Conservation (phyloP, 2,113 vertebrate genomes). For the Zapornia atra region DNA sequence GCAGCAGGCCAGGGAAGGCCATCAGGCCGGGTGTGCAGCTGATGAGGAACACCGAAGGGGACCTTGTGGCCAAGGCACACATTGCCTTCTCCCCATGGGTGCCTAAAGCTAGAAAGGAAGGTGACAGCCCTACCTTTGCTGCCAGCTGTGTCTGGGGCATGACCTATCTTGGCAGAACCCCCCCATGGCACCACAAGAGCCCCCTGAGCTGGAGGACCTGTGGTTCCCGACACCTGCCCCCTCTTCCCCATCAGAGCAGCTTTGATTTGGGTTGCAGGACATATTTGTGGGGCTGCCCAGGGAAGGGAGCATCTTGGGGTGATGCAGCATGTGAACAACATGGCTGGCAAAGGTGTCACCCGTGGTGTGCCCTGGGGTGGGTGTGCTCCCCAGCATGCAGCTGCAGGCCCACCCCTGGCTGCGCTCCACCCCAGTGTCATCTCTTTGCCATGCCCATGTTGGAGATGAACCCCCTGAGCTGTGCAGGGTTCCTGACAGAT, state of each 20-base stretch:
- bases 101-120: neutral
- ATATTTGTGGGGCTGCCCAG: neutral
- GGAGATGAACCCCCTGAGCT: fast-evolving
- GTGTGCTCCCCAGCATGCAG: neutral
- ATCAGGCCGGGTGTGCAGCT: neutral
- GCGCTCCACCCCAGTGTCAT: neutral
- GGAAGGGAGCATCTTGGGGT: neutral
- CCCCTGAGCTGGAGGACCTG: fast-evolving
- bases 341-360: neutral
- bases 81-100: neutral
- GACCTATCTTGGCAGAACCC: neutral
- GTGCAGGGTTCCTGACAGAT: fast-evolving
- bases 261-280: neutral
- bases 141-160: neutral
- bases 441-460: neutral
- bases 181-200: neutral
- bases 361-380: neutral
- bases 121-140: neutral
- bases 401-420: neutral
- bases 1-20: neutral
- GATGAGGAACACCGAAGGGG: neutral
- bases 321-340: neutral
- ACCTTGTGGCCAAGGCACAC: no score
- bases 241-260: neutral
- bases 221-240: neutral